These are phyloP conservation scores for Fistularia commersonii DNA, from an alignment of 2,797 vertebrate species.

Conservation along the genomic window DNA sequence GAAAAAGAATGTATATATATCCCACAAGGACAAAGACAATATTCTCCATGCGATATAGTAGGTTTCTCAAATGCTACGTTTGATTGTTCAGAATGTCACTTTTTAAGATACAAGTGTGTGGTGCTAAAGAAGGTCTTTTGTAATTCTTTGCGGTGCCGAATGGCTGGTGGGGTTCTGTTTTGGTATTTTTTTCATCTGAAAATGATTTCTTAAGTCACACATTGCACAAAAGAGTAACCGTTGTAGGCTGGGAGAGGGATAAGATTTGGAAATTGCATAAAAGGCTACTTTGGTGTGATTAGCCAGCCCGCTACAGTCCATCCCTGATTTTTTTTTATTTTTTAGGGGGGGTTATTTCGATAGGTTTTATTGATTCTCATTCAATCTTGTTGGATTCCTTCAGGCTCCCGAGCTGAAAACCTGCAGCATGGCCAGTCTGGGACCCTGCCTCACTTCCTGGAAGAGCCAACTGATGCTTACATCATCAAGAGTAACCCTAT, in stretches of 20 bases:
- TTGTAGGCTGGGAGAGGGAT: too few species aligned
- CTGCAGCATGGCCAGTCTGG: slow-evolving; percentile 76
- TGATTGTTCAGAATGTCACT: not conserved
- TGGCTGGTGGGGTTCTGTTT: slow-evolving; percentile 1
- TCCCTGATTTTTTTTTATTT: not conserved
- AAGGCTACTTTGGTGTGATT: not conserved
- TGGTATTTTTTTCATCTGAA: too few species aligned
- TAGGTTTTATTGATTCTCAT: not conserved
- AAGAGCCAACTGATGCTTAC: slow-evolving; percentile 93
- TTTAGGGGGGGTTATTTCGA: not conserved
- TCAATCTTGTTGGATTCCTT: not conserved
- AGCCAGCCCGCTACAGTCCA: not conserved
- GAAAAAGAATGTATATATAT: too few species aligned
- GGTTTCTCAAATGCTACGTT: too few species aligned
- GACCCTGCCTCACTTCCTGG: slow-evolving; percentile 91
- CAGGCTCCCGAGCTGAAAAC: slow-evolving; percentile 69
- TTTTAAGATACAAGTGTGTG: slow-evolving; percentile 10
- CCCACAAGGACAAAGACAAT: too few species aligned
- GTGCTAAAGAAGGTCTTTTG: not conserved
- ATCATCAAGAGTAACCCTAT: slow-evolving; percentile 97
- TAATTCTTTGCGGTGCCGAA: slow-evolving; percentile 3
- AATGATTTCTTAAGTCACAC: too few species aligned
- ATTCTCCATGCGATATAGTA: too few species aligned
- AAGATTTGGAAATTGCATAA: too few species aligned
- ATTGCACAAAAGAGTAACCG: too few species aligned